Base-by-base conservation (phyloP, 2,113 vertebrate species). In the Illadopsis cleaveri region DNA sequence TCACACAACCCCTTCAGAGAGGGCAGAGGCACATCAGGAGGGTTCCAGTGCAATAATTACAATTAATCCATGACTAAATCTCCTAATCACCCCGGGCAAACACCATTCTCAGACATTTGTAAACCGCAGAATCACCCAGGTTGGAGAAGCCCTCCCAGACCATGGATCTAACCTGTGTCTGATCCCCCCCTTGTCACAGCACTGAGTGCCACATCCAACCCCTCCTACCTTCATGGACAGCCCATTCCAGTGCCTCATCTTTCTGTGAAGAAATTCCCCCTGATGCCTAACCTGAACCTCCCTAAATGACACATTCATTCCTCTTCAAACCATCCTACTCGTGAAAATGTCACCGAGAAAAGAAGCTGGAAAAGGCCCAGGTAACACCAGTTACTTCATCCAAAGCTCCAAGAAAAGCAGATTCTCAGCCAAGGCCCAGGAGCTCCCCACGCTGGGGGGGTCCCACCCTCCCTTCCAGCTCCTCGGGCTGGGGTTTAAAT, bases 231-330 rank as follows among this genome's bases (percentile, higher is more conserved):
- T 7, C 28, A 6, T 6, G 40, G 56, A 16, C 30, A 47, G 11
- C 0, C 56, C n/a, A 15, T 38, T 24, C n/a, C n/a, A 24, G 9
- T 2, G 20, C 4, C 65, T 25, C 0, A 62, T 2, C 24, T 4
- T 30, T 4, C n/a, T 6, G 2, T 7, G 30, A 40, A 25, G 5
- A 9, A 70, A 47, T 14, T n/a, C 35, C n/a, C 47, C 56, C 65
- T 54, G 73, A 17, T 62, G 56, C 24, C n/a, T 48, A 24, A 1
- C 47, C 54, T 24, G n/a, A 33, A 11, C 19, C n/a, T 24, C 28
- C n/a, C n/a, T 8, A 20, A 31, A 57, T 24, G 45, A 57, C 58
- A 65, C 31, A 7, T 7, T 64, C 19, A 7, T 8, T 79, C 28
- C 65, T 83, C 61, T 53, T 45, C 50, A n/a, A 38, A 21, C n/a